Conservation (phyloP, 2,113 vertebrate genomes). For the Danionella cerebrum region DNA sequence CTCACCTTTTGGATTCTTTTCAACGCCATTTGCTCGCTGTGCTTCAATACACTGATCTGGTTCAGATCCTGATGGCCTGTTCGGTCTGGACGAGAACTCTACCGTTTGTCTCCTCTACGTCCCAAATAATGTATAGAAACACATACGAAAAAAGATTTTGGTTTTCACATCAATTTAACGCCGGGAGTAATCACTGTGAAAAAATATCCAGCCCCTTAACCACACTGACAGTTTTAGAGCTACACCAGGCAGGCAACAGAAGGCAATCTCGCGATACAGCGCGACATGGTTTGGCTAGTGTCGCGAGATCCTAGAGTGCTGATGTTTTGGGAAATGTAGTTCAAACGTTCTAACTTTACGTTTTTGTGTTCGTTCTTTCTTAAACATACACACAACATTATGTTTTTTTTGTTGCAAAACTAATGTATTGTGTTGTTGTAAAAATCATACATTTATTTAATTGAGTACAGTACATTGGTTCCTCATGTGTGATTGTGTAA, state of each 20-base stretch:
- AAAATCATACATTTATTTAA: too few species aligned
- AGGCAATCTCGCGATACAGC: slow-evolving; percentile 53
- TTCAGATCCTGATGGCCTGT: slow-evolving; percentile 56
- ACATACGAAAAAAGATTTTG: neutral
- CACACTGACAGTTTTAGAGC: slow-evolving; percentile 44
- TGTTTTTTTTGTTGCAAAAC: too few species aligned
- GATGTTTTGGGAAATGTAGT: neutral
- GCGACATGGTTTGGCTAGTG: too few species aligned
- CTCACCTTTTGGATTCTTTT: slow-evolving; percentile 79
- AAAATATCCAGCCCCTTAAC: slow-evolving; percentile 37
- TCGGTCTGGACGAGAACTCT: slow-evolving; percentile 39
- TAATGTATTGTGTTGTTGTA: too few species aligned
- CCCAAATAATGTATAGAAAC: neutral
- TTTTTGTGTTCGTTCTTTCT: too few species aligned
- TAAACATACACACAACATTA: too few species aligned
- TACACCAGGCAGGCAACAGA: slow-evolving; percentile 20
- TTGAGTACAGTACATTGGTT: too few species aligned
- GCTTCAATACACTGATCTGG: slow-evolving; percentile 55
- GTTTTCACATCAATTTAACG: slow-evolving; percentile 19
- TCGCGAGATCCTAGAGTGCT: neutral
- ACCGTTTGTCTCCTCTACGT: neutral
- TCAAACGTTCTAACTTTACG: too few species aligned
- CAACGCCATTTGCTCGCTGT: slow-evolving; percentile 68
- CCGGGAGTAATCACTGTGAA: slow-evolving; percentile 18
- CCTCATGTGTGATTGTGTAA: too few species aligned